phyloP scores from a whole-genome alignment of 1,140 invertebrate species.

The Ostrea denselamellosa region DNA sequence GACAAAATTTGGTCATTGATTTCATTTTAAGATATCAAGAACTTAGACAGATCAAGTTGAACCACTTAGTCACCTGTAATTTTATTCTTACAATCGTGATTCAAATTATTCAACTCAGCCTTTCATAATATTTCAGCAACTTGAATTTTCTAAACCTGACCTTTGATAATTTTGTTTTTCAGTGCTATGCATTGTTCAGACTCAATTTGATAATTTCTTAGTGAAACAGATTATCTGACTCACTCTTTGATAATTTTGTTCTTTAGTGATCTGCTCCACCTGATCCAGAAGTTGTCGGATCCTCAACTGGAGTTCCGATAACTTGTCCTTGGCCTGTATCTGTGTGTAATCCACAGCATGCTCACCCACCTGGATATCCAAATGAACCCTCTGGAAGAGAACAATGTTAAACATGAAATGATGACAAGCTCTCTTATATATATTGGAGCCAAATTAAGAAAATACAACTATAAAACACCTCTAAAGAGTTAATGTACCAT shows the following conservation, averaged over 20 bases:
- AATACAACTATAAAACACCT: too few species aligned
- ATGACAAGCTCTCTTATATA: too few species aligned
- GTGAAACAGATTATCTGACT: conserved; percentile 59
- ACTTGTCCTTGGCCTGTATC: conserved; percentile 98
- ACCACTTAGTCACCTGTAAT: too few species aligned
- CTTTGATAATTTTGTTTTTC: conserved; percentile 99
- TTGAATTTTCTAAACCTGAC: too few species aligned
- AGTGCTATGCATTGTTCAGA: conserved; percentile 98
- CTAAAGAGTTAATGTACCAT: too few species aligned
- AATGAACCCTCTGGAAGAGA: conserved; percentile 88
- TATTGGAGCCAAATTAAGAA: too few species aligned
- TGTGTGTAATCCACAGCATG: conserved; percentile 98
- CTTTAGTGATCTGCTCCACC: conserved; percentile 99
- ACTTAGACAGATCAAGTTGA: too few species aligned
- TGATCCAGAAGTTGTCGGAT: conserved; percentile 97
- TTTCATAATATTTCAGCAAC: conserved; percentile 99
- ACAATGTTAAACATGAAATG: not conserved
- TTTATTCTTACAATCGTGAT: too few species aligned
- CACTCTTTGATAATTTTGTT: conserved; percentile 99
- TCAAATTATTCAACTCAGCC: too few species aligned
- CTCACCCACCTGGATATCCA: conserved; percentile 99
- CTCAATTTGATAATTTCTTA: too few species aligned
- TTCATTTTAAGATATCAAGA: too few species aligned
- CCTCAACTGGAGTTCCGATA: conserved; percentile 96
- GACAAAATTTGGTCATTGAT: too few species aligned